phyloP scores from a whole-genome alignment of 2,113 vertebrate genomes.

The Mirza zaza region DNA sequence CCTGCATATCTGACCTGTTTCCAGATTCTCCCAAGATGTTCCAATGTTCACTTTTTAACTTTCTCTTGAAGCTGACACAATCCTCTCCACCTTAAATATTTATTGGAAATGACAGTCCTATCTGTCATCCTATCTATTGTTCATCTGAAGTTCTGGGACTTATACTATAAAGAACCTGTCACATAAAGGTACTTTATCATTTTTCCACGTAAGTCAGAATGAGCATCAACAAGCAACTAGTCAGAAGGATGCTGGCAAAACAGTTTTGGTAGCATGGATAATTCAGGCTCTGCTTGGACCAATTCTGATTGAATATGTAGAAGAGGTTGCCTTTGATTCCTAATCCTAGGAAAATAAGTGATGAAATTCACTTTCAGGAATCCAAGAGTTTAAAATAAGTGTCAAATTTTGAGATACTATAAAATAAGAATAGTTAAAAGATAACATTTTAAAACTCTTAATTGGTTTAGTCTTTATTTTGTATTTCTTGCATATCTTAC shows the following conservation, averaged over 20 bases:
- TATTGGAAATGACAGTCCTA: background rate
- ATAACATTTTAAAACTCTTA: background rate
- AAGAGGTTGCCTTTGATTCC: background rate
- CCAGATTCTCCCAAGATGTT: constrained; percentile 8
- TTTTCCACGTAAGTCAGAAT: background rate
- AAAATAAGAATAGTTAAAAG: background rate
- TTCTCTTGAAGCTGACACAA: background rate
- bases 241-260: background rate
- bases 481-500: background rate
- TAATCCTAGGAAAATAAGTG: background rate
- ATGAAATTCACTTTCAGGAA: background rate
- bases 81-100: background rate
- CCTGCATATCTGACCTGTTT: background rate
- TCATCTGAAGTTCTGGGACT: background rate
- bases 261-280: background rate
- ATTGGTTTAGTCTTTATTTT: constrained; percentile 18
- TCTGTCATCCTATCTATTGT: background rate
- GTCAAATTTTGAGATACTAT: constrained; percentile 24
- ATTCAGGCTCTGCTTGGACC: background rate
- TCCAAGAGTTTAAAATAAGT: background rate
- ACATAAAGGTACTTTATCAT: background rate
- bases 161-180: background rate
- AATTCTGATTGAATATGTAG: background rate
- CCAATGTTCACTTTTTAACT: background rate
- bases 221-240: background rate